These are phyloP conservation scores for Morpho helenor DNA, from an alignment of 2,888 invertebrate genomes.

Conservation along the genomic window DNA sequence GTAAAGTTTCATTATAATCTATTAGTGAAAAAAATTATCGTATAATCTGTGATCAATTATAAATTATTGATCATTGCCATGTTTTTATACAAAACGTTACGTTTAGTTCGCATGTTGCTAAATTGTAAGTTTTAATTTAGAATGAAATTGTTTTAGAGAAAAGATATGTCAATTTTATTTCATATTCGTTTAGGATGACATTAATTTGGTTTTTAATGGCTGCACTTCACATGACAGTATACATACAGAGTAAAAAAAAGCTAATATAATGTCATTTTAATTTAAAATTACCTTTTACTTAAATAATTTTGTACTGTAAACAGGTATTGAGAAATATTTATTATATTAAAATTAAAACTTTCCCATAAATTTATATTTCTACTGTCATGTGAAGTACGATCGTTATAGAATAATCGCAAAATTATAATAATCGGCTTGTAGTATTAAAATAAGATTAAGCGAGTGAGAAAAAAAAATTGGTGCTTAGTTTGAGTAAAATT, in stretches of 20 bases:
- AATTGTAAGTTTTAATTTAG: slow-evolving; percentile 7
- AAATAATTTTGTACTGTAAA: too few species aligned
- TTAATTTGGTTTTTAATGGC: too few species aligned
- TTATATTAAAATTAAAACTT: too few species aligned
- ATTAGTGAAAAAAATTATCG: background rate
- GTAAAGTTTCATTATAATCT: background rate
- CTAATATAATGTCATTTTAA: too few species aligned
- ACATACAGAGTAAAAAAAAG: too few species aligned
- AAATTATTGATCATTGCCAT: slow-evolving; percentile 10
- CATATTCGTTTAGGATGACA: too few species aligned
- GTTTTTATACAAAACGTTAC: too few species aligned
- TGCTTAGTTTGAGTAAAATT: slow-evolving; percentile 5
- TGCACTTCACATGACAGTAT: too few species aligned
- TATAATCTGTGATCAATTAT: background rate
- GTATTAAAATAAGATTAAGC: slow-evolving; percentile 10
- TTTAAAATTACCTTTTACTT: too few species aligned
- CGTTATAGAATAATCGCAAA: slow-evolving; percentile 16
- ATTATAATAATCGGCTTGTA: slow-evolving; percentile 16
- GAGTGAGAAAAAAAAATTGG: slow-evolving; percentile 5
- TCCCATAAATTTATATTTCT: background rate
- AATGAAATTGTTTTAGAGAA: slow-evolving; percentile 16
- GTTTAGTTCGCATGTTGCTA: too few species aligned
- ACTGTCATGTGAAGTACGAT: background rate
- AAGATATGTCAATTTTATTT: slow-evolving; percentile 15
- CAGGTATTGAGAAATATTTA: too few species aligned